Evolutionary conservation across 2,113 vertebrate genomes (phyloP), one percentile per base, ranked within the genome.

Genomic region (Nothobranchius kuhntae): DNA sequence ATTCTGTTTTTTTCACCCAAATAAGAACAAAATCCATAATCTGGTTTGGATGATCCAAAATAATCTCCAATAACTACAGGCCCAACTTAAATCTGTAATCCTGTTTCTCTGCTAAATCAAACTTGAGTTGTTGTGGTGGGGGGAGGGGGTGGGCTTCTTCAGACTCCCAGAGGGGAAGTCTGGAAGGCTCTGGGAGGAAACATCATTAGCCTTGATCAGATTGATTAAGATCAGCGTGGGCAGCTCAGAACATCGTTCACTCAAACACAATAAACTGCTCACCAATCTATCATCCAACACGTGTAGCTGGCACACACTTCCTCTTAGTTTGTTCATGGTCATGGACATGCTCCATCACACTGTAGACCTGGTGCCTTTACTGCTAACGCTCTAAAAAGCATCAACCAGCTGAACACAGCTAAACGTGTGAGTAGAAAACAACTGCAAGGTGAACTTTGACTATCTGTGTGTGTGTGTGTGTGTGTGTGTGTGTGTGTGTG

Each of bases 51-150:
- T 91, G 68, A 91, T 85, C 79, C 71, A 71, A 76, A 80, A 56
- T 82, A 91, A 93, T 92, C 86, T 90, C 77, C 38, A 53, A 64
- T 80, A 87, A 90, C 77, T 82, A 87, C 85, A 83, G 79, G 56
- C 63, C 54, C 69, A 65, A 82, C 69, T 74, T 62, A 74, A 81
- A 83, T 79, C 71, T 80, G 51, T 90, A 90, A 92, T 91, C 88
- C 78, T 60, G 68, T 85, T 87, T 89, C 84, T 86, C 44, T 61
- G 64, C 15, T 68, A 80, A 57, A 74, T 84, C 77, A 79, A 78
- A 74, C 65, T 78, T 52, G n/a, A 54, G 79, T 83, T 79, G 63
- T 50, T 65, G 24, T 17, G 6, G 5, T 4, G 63, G 26, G 45
- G 15, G 10, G 36, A n/a, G 35, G 42, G 35, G 44, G 63, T 2